Evolutionary conservation across 2,888 invertebrate genomes (phyloP).

Genomic region (Rugalucina vietnamica): DNA sequence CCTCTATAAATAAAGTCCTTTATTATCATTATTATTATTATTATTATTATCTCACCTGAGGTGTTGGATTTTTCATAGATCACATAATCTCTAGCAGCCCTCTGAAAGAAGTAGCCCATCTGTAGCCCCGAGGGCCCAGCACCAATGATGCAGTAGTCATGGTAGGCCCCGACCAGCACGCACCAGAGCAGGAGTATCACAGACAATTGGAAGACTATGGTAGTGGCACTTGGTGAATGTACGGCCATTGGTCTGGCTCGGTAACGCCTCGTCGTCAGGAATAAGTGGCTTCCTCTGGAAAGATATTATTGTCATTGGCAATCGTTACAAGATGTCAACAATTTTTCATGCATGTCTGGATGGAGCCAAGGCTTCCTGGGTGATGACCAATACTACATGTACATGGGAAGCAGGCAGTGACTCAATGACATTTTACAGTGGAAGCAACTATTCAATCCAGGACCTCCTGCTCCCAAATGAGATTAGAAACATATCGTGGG

Average conservation of each 20-base stretch:
- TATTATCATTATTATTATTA: too few relatives aligned
- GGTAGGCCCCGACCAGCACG: constrained; percentile 49
- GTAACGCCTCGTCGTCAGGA: neutral
- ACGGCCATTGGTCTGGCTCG: neutral
- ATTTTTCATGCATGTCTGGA: too few relatives aligned
- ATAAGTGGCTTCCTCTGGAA: neutral
- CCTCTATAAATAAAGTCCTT: too few relatives aligned
- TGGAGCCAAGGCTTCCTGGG: too few relatives aligned
- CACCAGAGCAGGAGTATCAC: constrained; percentile 49
- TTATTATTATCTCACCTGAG: too few relatives aligned
- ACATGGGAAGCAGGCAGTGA: too few relatives aligned
- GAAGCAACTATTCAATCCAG: too few relatives aligned
- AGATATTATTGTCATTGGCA: neutral
- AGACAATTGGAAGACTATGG: constrained; percentile 47
- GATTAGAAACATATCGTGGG: too few relatives aligned
- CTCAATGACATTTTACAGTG: too few relatives aligned
- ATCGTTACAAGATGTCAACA: too few relatives aligned
- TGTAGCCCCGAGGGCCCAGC: constrained; percentile 85
- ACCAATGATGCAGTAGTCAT: constrained; percentile 84
- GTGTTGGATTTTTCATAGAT: constrained; percentile 82
- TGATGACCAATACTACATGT: too few relatives aligned
- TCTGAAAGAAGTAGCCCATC: constrained; percentile 83
- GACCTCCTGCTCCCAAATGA: too few relatives aligned
- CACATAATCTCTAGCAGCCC: constrained; percentile 82
- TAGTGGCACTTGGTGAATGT: constrained; percentile 50